phyloP scores from a whole-genome alignment of 2,888 invertebrate species.

The Mesopsocus fuscifrons region DNA sequence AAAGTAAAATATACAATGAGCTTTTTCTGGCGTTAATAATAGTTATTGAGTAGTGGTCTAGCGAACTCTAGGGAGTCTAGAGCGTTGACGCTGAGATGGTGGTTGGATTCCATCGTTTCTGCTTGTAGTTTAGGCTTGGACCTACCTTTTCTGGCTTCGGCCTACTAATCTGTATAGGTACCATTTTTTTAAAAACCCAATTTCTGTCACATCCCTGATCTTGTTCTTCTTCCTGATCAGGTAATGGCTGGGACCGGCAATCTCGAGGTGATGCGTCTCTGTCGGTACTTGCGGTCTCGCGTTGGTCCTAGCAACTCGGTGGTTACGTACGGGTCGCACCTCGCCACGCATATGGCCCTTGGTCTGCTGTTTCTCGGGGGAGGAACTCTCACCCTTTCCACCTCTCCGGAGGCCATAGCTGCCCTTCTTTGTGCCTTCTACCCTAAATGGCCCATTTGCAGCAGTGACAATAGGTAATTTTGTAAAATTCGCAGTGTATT shows the following conservation, averaged over 20 bases:
- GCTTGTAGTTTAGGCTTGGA: too few species aligned
- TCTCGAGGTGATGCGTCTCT: slow-evolving; percentile 56
- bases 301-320: slow-evolving; percentile 50
- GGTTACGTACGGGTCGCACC: slow-evolving; percentile 77
- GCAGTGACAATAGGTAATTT: slow-evolving; percentile 91
- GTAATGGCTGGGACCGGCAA: slow-evolving; percentile 94
- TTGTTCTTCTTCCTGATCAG: slow-evolving; percentile 27
- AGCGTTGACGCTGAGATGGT: too few species aligned
- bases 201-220: too few species aligned
- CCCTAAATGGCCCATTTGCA: slow-evolving; percentile 92
- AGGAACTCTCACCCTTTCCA: slow-evolving; percentile 68
- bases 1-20: too few species aligned
- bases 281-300: slow-evolving; percentile 65
- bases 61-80: too few species aligned
- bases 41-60: too few species aligned
- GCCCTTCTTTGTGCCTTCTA: slow-evolving; percentile 85
- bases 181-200: too few species aligned
- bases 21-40: too few species aligned
- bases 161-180: too few species aligned
- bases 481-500: too few species aligned
- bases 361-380: slow-evolving; percentile 89
- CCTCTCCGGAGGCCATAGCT: slow-evolving; percentile 69
- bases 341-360: slow-evolving; percentile 88
- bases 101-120: too few species aligned
- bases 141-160: too few species aligned